Evolutionary conservation across 1,140 invertebrate genomes (phyloP), one percentile per base, ranked within the genome.

Genomic region (Conopomorpha cramerella): DNA sequence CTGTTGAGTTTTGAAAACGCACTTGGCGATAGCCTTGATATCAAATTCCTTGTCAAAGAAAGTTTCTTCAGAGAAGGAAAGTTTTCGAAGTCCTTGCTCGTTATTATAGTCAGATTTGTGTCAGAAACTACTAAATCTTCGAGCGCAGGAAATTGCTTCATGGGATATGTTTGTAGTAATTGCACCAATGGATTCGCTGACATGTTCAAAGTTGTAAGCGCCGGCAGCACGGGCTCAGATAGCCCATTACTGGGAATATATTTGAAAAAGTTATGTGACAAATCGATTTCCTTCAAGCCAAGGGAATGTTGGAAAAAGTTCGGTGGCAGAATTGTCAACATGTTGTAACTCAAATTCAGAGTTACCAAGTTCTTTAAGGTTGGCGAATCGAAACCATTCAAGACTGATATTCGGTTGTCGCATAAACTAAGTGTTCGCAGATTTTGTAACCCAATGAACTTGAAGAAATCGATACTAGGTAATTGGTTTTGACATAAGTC

Each of bases 71-170:
- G 72, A 0, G 84, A 83, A 2, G 90, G 87, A 49, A 94, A 94
- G n/a, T 89, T 84, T 52, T 91, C 86, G 53, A 96, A 94, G 49
- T 95, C 93, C 51, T 89, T 89, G 28, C 90, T 91, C 0, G 91
- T 92, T 2, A 96, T 81, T 32, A 94, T 87, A 1, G 84, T 90
- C 8, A 95, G 73, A 60, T 95, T 95, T 1, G 92, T 94, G 13
- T 84, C 81, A 29, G 85, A 87, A 36, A 94, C 87, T 52, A 90
- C 86, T 6, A 95, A 79, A 62, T 92, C 89, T 59, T 91, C 84
- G 0, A 95, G 77, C 8, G 84, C 65, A n/a, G 88, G 86, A 62
- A 87, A 86, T 49, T 77, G 81, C 23, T 83, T 80, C 4, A 82
- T 79, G 1, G 83, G 81, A 31, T 82, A 79, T 43, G 82, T 67